These are phyloP conservation scores for Ramphastos sulfuratus DNA, from an alignment of 2,113 vertebrate species.

Conservation along the genomic window DNA sequence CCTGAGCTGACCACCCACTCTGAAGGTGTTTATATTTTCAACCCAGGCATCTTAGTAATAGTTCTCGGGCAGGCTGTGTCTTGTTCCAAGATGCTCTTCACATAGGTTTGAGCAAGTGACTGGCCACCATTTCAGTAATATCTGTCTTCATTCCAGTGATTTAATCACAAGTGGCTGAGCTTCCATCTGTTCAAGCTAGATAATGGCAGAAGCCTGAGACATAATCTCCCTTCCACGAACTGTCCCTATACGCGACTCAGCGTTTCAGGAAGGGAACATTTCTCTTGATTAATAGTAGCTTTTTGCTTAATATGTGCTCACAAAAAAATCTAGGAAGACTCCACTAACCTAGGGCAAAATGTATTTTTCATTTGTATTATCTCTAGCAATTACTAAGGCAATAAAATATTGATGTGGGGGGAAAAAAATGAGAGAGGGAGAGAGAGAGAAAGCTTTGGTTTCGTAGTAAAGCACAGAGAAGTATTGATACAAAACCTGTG, in stretches of 20 bases:
- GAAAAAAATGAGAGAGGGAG: not conserved
- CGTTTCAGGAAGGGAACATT: not conserved
- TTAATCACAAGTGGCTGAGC: conserved; percentile 30
- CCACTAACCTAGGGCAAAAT: not conserved
- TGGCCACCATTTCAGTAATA: conserved; percentile 12
- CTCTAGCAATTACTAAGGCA: not conserved
- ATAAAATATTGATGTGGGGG: not conserved
- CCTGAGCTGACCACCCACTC: conserved; percentile 24
- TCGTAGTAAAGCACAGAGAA: not conserved
- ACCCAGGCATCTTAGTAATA: not conserved
- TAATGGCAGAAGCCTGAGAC: not conserved
- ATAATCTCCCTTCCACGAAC: not conserved
- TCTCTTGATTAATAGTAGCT: not conserved
- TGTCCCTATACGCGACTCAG: not conserved
- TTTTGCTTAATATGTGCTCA: not conserved
- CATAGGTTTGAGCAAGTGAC: not conserved
- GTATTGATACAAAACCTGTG: not conserved
- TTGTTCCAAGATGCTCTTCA: conserved; percentile 16
- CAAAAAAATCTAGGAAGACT: not conserved
- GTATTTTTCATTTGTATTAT: not conserved
- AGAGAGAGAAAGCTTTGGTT: not conserved
- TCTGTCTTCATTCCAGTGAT: not conserved
- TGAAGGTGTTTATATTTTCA: conserved; percentile 54
- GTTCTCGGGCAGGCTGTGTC: not conserved
- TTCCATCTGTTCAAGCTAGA: conserved; percentile 24